These are phyloP conservation scores for Lagria hirta DNA, from an alignment of 2,888 invertebrate species.

Conservation along the genomic window DNA sequence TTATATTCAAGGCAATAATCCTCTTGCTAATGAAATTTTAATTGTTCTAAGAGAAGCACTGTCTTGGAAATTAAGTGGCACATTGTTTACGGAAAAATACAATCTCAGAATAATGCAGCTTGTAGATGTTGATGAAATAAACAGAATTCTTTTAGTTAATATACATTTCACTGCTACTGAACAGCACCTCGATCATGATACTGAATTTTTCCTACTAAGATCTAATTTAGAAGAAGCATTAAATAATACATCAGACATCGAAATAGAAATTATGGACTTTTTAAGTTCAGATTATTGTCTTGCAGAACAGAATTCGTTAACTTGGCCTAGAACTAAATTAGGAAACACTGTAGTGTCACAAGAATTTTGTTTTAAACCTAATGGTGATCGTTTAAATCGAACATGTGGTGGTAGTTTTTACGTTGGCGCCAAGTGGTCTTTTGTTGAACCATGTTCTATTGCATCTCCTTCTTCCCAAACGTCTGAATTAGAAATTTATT, in stretches of 20 bases:
- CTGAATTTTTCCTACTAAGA: neutral
- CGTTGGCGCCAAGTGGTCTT: constrained; percentile 59
- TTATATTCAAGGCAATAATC: too few relatives aligned
- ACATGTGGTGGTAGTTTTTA: constrained; percentile 59
- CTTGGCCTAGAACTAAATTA: constrained; percentile 8
- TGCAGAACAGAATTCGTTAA: constrained; percentile 7
- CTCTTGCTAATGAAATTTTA: too few relatives aligned
- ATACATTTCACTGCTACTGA: constrained; percentile 1
- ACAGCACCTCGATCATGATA: too few relatives aligned
- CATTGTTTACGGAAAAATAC: neutral
- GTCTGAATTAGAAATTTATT: neutral
- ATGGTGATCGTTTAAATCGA: constrained; percentile 59
- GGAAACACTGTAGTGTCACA: neutral
- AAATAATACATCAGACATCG: neutral
- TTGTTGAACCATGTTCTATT: too few relatives aligned
- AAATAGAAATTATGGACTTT: constrained; percentile 23
- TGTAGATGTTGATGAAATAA: neutral
- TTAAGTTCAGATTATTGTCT: constrained; percentile 8
- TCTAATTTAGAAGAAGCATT: neutral
- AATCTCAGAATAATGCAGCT: constrained; percentile 4
- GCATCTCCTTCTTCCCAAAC: too few relatives aligned
- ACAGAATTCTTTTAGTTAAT: neutral
- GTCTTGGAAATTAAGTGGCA: too few relatives aligned
- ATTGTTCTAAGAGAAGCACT: too few relatives aligned
- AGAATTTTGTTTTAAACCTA: constrained; percentile 10